Base-by-base conservation (phyloP, 2,113 vertebrate genomes). In the Istiophorus platypterus region DNA sequence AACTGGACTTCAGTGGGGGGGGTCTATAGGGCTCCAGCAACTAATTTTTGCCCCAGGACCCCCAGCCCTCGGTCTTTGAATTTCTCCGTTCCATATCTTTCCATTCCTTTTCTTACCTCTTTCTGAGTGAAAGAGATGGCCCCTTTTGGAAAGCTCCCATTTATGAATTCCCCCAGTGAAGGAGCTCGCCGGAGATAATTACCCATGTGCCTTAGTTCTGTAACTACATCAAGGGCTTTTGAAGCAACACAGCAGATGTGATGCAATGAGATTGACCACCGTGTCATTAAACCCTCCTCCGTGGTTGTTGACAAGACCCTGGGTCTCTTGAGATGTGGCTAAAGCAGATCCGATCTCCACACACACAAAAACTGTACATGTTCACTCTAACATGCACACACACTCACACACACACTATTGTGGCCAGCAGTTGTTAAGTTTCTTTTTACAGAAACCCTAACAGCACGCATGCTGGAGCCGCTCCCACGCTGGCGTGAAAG, bases 211-310 rank as follows among this genome's bases (percentile, higher is more conserved):
- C 83, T 56, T 79, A 47, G 62, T 57, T 80, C 75, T 77, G 57
- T 34, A 72, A 20, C 79, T 77, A 70, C 88, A 86, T 88, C 83
- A 89, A 92, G 91, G 78, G 67, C 61, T 54, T 31, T 56, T 75
- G 39, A 81, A 86, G 82, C 81, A 85, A 81, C 64, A 64, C 41
- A 85, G 82, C 90, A 91, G 86, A 87, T 89, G 80, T 90, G 85
- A 74, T 58, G 89, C 79, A 26, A 42, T 89, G 87, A 89, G 89
- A 90, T 88, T 85, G 86, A 88, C 90, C 89, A 20, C 89, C 13
- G 18, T 89, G 80, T 85, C 87, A 88, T 91, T 88, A 90, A 89
- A 85, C 86, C 74, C 68, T 85, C 87, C 76, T 85, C 76, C 22
- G 57, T 59, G 72, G 76, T 76, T 79, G 84, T 72, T 90, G 90